Conservation (phyloP, 2,113 vertebrate species). For the Lagopus muta region DNA sequence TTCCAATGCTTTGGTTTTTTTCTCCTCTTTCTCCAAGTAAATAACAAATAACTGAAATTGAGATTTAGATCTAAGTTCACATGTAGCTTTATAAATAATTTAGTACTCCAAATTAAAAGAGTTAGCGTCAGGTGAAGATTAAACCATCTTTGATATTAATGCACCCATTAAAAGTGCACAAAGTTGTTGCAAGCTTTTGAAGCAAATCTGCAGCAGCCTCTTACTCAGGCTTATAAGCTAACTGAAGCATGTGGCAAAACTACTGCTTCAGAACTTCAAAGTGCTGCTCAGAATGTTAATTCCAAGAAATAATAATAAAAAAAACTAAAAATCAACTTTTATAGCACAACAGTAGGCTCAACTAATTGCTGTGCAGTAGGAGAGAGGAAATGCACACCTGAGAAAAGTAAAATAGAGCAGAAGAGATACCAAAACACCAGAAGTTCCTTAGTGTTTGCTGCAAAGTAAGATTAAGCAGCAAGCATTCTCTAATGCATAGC, state of each 20-base stretch:
- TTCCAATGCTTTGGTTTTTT: background rate
- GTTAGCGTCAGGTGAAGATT: background rate
- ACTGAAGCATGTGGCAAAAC: background rate
- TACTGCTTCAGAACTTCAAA: background rate
- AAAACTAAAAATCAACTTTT: background rate
- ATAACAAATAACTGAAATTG: background rate
- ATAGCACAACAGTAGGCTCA: background rate
- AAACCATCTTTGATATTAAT: background rate
- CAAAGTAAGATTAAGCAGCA: background rate
- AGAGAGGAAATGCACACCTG: background rate
- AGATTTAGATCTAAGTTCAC: background rate
- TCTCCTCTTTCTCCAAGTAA: background rate
- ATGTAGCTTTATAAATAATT: background rate
- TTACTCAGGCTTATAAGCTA: background rate
- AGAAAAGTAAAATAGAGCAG: background rate
- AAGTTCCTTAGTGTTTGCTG: background rate
- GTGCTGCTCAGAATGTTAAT: background rate
- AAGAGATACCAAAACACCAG: background rate
- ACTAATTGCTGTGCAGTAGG: background rate
- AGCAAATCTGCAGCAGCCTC: background rate
- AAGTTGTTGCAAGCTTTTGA: background rate
- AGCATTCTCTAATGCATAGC: background rate
- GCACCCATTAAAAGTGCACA: background rate
- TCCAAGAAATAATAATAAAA: background rate
- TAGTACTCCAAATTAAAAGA: background rate